Base-by-base conservation (phyloP, 2,113 vertebrate genomes). In the Brachyistius frenatus region DNA sequence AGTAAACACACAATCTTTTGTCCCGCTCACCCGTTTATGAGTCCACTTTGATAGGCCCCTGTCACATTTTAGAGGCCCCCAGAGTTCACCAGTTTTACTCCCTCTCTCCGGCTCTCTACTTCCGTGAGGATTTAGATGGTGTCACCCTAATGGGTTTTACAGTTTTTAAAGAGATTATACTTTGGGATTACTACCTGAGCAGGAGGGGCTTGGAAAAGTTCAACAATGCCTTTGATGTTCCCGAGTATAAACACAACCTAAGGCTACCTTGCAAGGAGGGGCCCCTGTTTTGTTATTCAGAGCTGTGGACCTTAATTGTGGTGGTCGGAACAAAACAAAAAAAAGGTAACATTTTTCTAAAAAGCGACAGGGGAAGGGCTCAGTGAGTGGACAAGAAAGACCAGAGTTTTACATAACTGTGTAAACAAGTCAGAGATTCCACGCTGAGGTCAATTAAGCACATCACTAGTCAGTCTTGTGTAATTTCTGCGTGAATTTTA, bases 181-280 rank as follows among this genome's bases (percentile, higher is more conserved):
- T 90, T 87, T 78, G 78, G 93, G 92, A 94, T 95, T 94, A 94
- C 91, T 92, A 94, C 93, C 90, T 95, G 91, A 93, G 93, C 90
- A 86, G 89, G 90, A 92, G 83, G 85, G 88, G 84, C 83, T 92
- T 91, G 74, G 82, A 92, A 87, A 93, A 87, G 89, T 93, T 92
- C 89, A 94, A 91, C 91, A 93, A 93, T 94, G 93, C 88, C 89
- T 95, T 95, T 95, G 93, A 95, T 91, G 93, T 95, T 75, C 76
- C 66, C 5, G 83, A 89, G 87, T 80, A 88, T 93, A 88, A 93
- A 93, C 92, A 93, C 85, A 91, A 94, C 94, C 94, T 91, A 80
- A 90, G 94, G 95, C 94, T 90, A 92, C 88, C 87, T 88, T 84
- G 86, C 76, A 70, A 91, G 90, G 90, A 89, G 84, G 86, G 84